Evolutionary conservation across 2,797 vertebrate species (phyloP).

Genomic region (Australoheros facetus): DNA sequence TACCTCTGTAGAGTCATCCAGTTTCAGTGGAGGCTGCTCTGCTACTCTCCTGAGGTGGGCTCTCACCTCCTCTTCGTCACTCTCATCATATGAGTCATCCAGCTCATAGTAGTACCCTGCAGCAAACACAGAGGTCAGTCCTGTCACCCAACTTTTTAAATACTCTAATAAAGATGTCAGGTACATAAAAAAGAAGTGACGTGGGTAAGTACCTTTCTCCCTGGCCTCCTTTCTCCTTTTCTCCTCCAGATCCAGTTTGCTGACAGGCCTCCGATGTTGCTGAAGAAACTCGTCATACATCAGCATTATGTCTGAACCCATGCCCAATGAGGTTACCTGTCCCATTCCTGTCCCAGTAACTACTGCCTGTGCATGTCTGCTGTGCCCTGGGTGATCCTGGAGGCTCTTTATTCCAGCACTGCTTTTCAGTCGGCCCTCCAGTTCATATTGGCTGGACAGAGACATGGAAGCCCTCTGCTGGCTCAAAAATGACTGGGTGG

Average conservation of each 20-base stretch:
- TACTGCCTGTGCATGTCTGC: conserved; percentile 53
- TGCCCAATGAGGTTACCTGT: conserved; percentile 63
- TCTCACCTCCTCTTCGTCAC: conserved; percentile 95
- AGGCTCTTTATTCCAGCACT: conserved; percentile 80
- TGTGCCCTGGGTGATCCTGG: conserved; percentile 65
- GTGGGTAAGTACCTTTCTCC: conserved; percentile 87
- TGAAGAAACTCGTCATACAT: conserved; percentile 94
- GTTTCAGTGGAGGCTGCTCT: conserved; percentile 94
- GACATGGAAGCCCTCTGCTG: conserved; percentile 87
- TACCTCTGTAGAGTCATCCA: conserved; percentile 95
- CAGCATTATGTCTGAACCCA: conserved; percentile 82
- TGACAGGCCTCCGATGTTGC: conserved; percentile 91
- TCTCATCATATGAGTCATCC: conserved; percentile 97
- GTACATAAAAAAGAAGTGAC: not conserved
- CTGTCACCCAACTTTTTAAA: conserved; percentile 5
- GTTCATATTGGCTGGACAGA: conserved; percentile 82
- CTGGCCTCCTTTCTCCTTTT: conserved; percentile 89
- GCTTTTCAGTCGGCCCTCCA: conserved; percentile 80
- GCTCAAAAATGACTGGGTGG: conserved; percentile 89
- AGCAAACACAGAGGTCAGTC: conserved; percentile 30
- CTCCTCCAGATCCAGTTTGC: conserved; percentile 97
- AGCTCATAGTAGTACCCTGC: conserved; percentile 97
- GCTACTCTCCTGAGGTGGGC: conserved; percentile 94
- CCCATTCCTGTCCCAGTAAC: conserved; percentile 44
- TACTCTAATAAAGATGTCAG: not conserved